Evolutionary conservation across 2,113 vertebrate genomes (phyloP).

Genomic region (Egretta garzetta): DNA sequence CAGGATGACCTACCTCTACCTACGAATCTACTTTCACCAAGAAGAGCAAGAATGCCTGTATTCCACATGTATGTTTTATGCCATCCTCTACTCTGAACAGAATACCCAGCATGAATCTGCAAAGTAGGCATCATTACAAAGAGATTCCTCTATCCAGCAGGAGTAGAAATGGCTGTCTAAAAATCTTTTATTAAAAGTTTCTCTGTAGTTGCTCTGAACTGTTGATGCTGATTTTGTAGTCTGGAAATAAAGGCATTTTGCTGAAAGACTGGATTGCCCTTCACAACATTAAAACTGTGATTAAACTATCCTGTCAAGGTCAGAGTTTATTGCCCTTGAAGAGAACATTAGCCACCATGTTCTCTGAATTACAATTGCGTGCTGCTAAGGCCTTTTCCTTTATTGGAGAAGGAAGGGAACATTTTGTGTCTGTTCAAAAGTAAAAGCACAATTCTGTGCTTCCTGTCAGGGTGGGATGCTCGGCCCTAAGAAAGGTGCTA

Average conservation of each 20-base stretch:
- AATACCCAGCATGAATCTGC: neutral
- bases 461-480: neutral
- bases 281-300: neutral
- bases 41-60: neutral
- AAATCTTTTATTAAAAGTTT: neutral
- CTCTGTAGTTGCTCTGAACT: neutral
- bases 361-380: neutral
- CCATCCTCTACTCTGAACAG: neutral
- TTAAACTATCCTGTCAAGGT: conserved; percentile 1
- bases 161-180: neutral
- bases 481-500: neutral
- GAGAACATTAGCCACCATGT: neutral
- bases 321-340: conserved; percentile 34
- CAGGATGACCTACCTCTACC: neutral
- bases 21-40: neutral
- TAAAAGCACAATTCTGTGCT: neutral
- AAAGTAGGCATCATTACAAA: neutral
- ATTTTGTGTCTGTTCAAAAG: neutral
- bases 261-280: neutral
- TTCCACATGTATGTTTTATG: neutral
- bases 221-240: neutral
- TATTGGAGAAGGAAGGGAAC: neutral
- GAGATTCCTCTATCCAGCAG: neutral
- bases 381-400: neutral
- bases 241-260: neutral